These are phyloP conservation scores for Pygathrix nemaeus DNA, from an alignment of 2,113 vertebrate genomes.

Conservation along the genomic window DNA sequence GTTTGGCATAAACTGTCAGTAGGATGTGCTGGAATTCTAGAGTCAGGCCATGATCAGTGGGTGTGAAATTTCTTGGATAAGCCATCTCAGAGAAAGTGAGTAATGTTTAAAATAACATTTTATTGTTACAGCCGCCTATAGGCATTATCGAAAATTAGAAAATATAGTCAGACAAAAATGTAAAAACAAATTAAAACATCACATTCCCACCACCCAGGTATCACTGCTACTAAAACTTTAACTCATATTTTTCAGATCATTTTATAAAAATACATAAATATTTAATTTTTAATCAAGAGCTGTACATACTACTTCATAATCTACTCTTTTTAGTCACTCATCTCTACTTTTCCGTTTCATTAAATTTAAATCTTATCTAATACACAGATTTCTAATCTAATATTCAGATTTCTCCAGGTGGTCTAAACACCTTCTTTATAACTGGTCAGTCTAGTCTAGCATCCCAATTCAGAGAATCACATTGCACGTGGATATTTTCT, in stretches of 20 bases:
- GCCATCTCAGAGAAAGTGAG: not conserved
- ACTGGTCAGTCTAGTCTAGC: not conserved
- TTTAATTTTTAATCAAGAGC: not conserved
- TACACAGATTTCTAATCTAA: not conserved
- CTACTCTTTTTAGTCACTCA: not conserved
- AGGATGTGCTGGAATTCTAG: not conserved
- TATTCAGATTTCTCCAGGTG: not conserved
- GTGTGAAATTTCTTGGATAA: slow-evolving; percentile 16
- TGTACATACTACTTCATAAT: not conserved
- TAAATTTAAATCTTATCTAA: not conserved
- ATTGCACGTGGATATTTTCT: not conserved
- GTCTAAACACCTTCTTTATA: not conserved
- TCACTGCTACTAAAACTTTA: not conserved
- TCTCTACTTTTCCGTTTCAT: not conserved
- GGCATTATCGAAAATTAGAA: not conserved
- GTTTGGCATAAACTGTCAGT: not conserved
- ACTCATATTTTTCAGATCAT: not conserved
- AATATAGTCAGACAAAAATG: not conserved
- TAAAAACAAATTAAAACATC: not conserved
- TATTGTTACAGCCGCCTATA: not conserved
- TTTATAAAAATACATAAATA: not conserved
- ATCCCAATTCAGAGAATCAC: not conserved
- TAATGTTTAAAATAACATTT: slow-evolving; percentile 13
- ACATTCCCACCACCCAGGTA: not conserved
- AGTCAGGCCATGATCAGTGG: not conserved